These are phyloP conservation scores for Aspidiotus rigidus DNA, from an alignment of 2,888 invertebrate genomes.

Conservation along the genomic window DNA sequence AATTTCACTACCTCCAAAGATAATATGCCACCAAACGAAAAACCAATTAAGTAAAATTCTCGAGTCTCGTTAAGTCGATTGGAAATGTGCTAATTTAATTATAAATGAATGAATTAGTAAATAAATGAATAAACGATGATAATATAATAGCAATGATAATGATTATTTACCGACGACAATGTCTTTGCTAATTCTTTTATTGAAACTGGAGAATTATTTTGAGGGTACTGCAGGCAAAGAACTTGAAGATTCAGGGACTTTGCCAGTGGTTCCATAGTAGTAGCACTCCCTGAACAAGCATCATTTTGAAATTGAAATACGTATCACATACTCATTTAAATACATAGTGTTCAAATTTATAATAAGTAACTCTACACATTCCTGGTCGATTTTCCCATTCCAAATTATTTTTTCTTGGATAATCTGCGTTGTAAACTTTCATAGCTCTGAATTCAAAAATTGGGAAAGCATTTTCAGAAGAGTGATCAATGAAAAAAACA, in stretches of 20 bases:
- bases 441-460: too few species aligned
- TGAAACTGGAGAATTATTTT: constrained; percentile 44
- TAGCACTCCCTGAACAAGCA: constrained; percentile 47
- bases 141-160: too few species aligned
- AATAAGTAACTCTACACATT: too few species aligned
- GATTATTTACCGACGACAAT: constrained; percentile 36
- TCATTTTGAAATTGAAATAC: too few species aligned
- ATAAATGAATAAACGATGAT: too few species aligned
- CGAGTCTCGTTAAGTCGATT: constrained; percentile 51
- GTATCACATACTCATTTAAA: too few species aligned
- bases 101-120: background rate
- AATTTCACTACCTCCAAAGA: constrained; percentile 65
- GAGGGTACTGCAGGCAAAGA: constrained; percentile 50
- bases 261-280: constrained; percentile 48
- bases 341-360: too few species aligned
- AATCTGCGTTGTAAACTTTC: too few species aligned
- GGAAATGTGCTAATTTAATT: constrained; percentile 49
- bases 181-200: constrained; percentile 48
- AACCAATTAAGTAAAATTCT: constrained; percentile 68
- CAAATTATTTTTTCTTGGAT: too few species aligned
- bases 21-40: constrained; percentile 76
- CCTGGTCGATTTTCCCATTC: too few species aligned
- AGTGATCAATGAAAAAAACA: too few species aligned
- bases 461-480: too few species aligned
- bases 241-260: constrained; percentile 48